These are phyloP conservation scores for Nematopogon swammerdamellus DNA, from an alignment of 2,888 invertebrate species.

Conservation along the genomic window DNA sequence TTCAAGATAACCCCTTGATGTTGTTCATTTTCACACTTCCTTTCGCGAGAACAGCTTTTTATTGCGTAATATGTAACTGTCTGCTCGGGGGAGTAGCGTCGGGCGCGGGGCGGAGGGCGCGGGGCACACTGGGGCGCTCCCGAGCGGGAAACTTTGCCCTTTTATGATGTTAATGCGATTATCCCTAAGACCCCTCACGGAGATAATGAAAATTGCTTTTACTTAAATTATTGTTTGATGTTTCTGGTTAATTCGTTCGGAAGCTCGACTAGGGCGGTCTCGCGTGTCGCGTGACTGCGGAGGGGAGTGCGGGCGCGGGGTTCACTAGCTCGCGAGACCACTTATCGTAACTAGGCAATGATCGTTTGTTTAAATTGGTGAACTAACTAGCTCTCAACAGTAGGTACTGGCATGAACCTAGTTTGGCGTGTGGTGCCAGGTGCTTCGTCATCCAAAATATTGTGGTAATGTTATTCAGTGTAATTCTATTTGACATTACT, in stretches of 20 bases:
- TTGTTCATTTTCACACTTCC: conserved; percentile 59
- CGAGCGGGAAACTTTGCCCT: conserved; percentile 40
- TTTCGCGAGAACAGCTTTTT: conserved; percentile 58
- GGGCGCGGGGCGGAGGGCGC: conserved; percentile 20
- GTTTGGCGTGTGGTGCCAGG: no score
- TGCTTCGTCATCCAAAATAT: no score
- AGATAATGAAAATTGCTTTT: conserved; percentile 54
- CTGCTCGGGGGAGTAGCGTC: conserved; percentile 21
- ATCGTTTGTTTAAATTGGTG: neutral
- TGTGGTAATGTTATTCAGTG: no score
- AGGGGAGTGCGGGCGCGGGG: neutral
- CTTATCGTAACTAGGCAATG: neutral
- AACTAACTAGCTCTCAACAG: neutral
- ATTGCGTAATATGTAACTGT: conserved; percentile 57
- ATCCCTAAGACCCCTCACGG: conserved; percentile 47
- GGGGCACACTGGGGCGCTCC: conserved; percentile 42
- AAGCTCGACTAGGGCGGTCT: neutral
- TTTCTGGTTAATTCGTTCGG: neutral
- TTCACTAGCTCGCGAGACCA: neutral
- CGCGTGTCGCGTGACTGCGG: neutral
- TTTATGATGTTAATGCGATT: conserved; percentile 54
- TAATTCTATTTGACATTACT: no score
- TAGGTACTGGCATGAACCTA: no score
- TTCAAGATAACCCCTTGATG: conserved; percentile 58
- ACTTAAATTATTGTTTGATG: conserved; percentile 43